Conservation (phyloP, 2,113 vertebrate genomes). For the Esox niger region DNA sequence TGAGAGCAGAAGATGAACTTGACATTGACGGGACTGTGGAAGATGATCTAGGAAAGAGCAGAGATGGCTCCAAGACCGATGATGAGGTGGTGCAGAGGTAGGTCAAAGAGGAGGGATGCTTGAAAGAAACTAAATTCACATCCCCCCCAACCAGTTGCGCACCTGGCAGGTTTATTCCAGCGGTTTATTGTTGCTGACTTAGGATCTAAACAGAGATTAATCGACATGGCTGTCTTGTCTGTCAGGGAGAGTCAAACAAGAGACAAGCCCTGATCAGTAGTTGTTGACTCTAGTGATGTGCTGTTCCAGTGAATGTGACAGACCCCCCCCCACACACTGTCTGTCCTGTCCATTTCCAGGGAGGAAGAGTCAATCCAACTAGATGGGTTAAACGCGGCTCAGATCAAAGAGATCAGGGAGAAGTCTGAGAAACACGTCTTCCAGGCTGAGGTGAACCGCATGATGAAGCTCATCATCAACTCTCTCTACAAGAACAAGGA, state of each 20-base stretch:
- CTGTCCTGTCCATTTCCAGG: constrained; percentile 62
- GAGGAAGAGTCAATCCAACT: constrained; percentile 97
- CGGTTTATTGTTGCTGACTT: no score
- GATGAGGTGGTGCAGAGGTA: constrained; percentile 94
- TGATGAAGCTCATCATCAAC: constrained; percentile 99
- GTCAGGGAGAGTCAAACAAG: background rate
- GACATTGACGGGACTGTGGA: constrained; percentile 85
- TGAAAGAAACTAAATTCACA: background rate
- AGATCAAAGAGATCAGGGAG: constrained; percentile 95
- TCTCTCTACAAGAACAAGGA: constrained; percentile 99
- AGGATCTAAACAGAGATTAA: no score
- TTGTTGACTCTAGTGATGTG: background rate
- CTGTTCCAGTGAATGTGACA: background rate
- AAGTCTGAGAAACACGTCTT: constrained; percentile 97
- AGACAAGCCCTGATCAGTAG: background rate
- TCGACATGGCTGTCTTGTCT: background rate
- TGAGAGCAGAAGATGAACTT: constrained; percentile 73
- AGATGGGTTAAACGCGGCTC: constrained; percentile 93
- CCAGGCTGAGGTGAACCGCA: constrained; percentile 97
- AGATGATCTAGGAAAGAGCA: constrained; percentile 90
- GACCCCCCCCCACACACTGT: constrained; percentile 16
- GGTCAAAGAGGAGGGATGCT: constrained; percentile 16
- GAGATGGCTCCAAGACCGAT: constrained; percentile 90
- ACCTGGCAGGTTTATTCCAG: no score
- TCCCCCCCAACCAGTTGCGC: no score